Percentiles rank a stretch among this genome's conserved stretches.
Conservation (phyloP, 2,888 invertebrate species). For the Alviniconcha strummeri region DNA sequence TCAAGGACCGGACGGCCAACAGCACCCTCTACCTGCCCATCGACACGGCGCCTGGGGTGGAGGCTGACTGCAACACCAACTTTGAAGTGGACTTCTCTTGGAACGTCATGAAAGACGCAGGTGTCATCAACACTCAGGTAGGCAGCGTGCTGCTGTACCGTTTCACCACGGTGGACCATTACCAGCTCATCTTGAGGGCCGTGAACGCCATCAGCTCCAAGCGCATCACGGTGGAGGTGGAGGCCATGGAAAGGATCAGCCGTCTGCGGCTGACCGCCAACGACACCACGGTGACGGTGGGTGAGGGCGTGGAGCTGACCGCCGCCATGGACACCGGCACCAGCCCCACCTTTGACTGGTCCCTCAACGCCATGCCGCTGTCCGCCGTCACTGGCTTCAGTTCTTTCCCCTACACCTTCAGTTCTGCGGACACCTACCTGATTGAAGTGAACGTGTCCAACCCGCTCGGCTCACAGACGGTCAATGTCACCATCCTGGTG, state of each 20-base stretch:
- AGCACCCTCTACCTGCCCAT: slow-evolving; percentile 30
- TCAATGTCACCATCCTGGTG: slow-evolving; percentile 34
- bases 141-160: slow-evolving; percentile 33
- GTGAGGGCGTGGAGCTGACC: slow-evolving; percentile 4
- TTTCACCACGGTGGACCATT: slow-evolving; percentile 31
- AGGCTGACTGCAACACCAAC: slow-evolving; percentile 26
- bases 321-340: neutral
- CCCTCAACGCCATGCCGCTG: neutral
- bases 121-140: neutral
- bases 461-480: slow-evolving; percentile 28
- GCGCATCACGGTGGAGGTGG: neutral
- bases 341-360: neutral
- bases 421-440: slow-evolving; percentile 39
- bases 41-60: slow-evolving; percentile 21
- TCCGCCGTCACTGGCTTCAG: neutral
- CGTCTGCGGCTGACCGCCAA: slow-evolving; percentile 9
- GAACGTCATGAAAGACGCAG: slow-evolving; percentile 21
- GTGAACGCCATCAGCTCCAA: slow-evolving; percentile 51
- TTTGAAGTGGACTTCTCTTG: slow-evolving; percentile 32
- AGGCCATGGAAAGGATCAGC: slow-evolving; percentile 12
- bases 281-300: slow-evolving; percentile 1
- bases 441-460: slow-evolving; percentile 37
- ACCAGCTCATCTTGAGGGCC: slow-evolving; percentile 46
- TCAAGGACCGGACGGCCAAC: slow-evolving; percentile 11
- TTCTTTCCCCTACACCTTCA: slow-evolving; percentile 40